Base-by-base conservation (phyloP, 2,113 vertebrate species). In the Gasterosteus aculeatus region DNA sequence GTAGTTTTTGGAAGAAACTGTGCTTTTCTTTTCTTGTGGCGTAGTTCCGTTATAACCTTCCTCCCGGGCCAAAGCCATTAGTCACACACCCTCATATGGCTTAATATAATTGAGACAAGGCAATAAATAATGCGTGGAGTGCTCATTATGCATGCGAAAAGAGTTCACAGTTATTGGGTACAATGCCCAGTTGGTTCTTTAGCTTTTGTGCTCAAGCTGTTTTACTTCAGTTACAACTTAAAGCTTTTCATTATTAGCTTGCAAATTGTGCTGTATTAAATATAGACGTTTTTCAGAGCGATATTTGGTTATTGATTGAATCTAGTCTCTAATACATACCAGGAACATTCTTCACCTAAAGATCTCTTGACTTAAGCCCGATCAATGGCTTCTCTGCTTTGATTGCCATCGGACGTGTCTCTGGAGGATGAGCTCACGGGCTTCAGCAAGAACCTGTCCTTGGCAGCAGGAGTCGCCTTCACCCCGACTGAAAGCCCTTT, bases 391-490 rank as follows among this genome's bases (percentile, higher is more conserved):
- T 69, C 35, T 71, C 26, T 39, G 56, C 41, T 71, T 56, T 39
- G 54, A 31, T 35, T 82, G 70, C 51, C 29, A 11, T 75, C 75
- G 79, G 64, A 68, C 61, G 78, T 80, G 75, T 16, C 78, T 19
- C 51, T 38, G 2, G 58, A 78, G 77, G 6, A 51, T 29, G 0
- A 22, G 38, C 71, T 69, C 26, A 62, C 46, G 49, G 26, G 29
- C 69, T 62, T 69, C 69, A 67, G 69, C 1, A 38, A n/a, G 44
- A 56, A 14, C 66, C 31, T 41, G 51, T 61, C 82, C 75, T 81
- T 78, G 67, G 71, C 64, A 75, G 69, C 71, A 65, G 38, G 56
- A 85, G 81, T 89, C 87, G 87, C 84, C 89, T 88, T 84, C 62
- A 71, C 18, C 56, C 39, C 26, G 7, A 31, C 16, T 15, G 47